Evolutionary conservation across 92 coral and sea anemone species (phyloP), one percentile per base, ranked within the genome.

Genomic region (Actinostola sp.): DNA sequence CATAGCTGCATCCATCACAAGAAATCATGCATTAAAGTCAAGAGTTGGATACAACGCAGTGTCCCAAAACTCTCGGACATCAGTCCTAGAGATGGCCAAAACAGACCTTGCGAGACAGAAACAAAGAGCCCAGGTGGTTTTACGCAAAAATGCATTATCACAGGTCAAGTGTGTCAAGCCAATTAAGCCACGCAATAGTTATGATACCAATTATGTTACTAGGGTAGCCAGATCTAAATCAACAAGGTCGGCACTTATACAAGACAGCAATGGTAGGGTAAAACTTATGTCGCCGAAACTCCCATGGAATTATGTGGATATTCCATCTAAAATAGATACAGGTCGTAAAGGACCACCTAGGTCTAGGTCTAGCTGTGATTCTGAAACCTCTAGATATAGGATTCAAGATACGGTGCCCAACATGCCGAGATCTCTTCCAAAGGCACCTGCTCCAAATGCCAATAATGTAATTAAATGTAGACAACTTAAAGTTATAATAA

Each of bases 71-170:
- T 67, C 84, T 13, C 34, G 54, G 14, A 69, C 70, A 8, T 82
- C 92, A 3, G 64, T 95, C 63, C 72, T 95, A 79, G 97, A 88
- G 72, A 55, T 88, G 84, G 99, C 99, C 9, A 95, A 95, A 71
- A 73, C 84, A 83, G 99, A 95, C 58, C 70, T 95, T n/a, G 91
- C 89, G 14, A 84, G 84, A 33, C 95, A 95, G 89, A 82, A 82
- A 71, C 93, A 92, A 72, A 95, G 92, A 66, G 99, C 97, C 23
- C 91, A 95, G 99, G 99, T 95, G 97, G 97, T 90, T 78, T 77
- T 87, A 71, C 90, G 92, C 43, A 76, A 72, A 72, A 85, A 86
- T 55, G 33, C 67, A 67, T 67, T 90, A 26, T 83, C 92, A 32
- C 87, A 76, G 53, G 82, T 90, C 69, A 87, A 84, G 68, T 90